phyloP scores from a whole-genome alignment of 2,797 vertebrate species.

The Chelmon rostratus region DNA sequence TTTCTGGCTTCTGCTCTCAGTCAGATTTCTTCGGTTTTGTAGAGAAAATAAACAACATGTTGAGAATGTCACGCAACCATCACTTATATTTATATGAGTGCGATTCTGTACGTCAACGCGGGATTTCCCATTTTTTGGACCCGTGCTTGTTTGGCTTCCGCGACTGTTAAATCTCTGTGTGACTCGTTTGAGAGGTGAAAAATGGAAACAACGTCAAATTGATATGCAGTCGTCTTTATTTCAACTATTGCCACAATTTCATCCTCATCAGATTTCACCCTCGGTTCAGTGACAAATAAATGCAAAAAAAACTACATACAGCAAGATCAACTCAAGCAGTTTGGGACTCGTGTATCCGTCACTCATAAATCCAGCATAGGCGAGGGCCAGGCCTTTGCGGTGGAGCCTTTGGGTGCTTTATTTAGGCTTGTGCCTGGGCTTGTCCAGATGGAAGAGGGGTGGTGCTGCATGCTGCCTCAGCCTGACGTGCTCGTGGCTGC shows the following conservation, averaged over 20 bases:
- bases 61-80: constrained; percentile 19
- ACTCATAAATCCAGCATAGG: constrained; percentile 57
- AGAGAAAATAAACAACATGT: constrained; percentile 50
- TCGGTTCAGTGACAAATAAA: neutral
- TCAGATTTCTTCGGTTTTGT: constrained; percentile 23
- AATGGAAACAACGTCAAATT: constrained; percentile 29
- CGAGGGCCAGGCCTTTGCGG: constrained; percentile 49
- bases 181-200: constrained; percentile 30
- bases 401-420: constrained; percentile 61
- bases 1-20: constrained; percentile 22
- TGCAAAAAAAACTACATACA: constrained; percentile 2
- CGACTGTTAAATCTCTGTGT: neutral
- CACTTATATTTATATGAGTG: constrained; percentile 33
- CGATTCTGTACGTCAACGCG: neutral
- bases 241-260: constrained; percentile 29
- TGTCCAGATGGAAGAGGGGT: constrained; percentile 56
- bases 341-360: constrained; percentile 15
- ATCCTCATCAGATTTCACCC: constrained; percentile 5
- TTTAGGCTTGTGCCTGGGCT: constrained; percentile 59
- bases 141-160: neutral
- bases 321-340: neutral
- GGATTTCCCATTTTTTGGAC: neutral
- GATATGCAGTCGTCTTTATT: constrained; percentile 65
- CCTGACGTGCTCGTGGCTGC: constrained; percentile 29
- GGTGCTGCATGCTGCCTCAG: constrained; percentile 58